phyloP scores from a whole-genome alignment of 2,113 vertebrate species.

The Bubo scandiacus region DNA sequence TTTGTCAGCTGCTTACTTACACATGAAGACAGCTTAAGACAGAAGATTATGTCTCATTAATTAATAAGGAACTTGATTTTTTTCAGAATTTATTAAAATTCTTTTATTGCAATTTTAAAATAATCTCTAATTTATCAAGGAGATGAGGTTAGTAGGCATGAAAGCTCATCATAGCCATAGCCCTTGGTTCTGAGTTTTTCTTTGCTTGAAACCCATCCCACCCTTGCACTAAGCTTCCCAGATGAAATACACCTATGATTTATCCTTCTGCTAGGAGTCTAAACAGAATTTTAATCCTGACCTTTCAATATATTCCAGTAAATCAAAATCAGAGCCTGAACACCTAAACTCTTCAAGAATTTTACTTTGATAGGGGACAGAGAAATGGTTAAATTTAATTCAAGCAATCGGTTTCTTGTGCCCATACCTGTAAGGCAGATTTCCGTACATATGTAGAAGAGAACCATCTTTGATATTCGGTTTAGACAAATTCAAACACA shows the following conservation, averaged over 20 bases:
- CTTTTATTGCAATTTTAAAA: not conserved
- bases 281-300: not conserved
- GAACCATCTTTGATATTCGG: not conserved
- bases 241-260: not conserved
- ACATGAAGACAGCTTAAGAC: not conserved
- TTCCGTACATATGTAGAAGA: not conserved
- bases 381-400: not conserved
- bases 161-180: not conserved
- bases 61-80: not conserved
- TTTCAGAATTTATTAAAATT: not conserved
- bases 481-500: not conserved
- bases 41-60: not conserved
- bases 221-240: not conserved
- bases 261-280: not conserved
- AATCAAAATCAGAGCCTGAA: not conserved
- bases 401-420: not conserved
- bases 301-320: not conserved
- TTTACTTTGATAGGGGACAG: not conserved
- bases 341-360: not conserved
- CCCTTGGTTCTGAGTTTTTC: not conserved
- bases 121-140: not conserved
- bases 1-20: not conserved
- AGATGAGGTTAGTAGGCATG: not conserved
- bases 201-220: not conserved
- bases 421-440: not conserved